Percentiles rank a stretch among this genome's conserved stretches.
Conservation (phyloP, 2,888 invertebrate species). For the Leucophora obtusa region DNA sequence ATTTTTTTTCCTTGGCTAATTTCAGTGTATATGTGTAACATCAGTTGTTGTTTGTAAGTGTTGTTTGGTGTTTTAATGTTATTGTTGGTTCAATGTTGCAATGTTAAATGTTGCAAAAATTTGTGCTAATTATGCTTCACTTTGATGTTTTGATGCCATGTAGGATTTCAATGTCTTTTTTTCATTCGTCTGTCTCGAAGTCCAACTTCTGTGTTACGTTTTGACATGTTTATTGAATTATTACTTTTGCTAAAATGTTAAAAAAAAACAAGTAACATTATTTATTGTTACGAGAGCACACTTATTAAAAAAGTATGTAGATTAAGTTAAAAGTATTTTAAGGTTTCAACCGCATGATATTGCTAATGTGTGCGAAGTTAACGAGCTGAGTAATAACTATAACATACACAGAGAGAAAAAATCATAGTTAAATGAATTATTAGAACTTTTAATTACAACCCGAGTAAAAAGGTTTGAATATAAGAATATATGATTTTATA, state of each 20-base stretch:
- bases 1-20: conserved; percentile 30
- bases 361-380: not conserved
- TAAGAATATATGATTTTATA: too few relatives aligned
- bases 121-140: conserved; percentile 54
- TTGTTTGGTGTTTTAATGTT: conserved; percentile 12
- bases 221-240: conserved; percentile 63
- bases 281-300: conserved; percentile 41
- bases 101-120: conserved; percentile 37
- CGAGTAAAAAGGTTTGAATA: too few relatives aligned
- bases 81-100: conserved; percentile 15
- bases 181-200: conserved; percentile 1
- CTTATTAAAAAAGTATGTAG: conserved; percentile 38
- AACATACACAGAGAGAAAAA: too few relatives aligned
- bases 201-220: conserved; percentile 56
- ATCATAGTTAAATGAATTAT: too few relatives aligned
- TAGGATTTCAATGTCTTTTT: conserved; percentile 12
- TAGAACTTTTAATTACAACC: too few relatives aligned
- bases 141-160: conserved; percentile 49
- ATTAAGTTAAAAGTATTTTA: conserved; percentile 32
- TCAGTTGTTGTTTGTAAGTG: conserved; percentile 16
- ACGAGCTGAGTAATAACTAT: not conserved
- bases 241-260: conserved; percentile 45
- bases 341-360: not conserved
- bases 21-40: not conserved
- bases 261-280: conserved; percentile 49